Evolutionary conservation across 2,888 invertebrate species (phyloP).

Genomic region (Ochropleura leucogaster): DNA sequence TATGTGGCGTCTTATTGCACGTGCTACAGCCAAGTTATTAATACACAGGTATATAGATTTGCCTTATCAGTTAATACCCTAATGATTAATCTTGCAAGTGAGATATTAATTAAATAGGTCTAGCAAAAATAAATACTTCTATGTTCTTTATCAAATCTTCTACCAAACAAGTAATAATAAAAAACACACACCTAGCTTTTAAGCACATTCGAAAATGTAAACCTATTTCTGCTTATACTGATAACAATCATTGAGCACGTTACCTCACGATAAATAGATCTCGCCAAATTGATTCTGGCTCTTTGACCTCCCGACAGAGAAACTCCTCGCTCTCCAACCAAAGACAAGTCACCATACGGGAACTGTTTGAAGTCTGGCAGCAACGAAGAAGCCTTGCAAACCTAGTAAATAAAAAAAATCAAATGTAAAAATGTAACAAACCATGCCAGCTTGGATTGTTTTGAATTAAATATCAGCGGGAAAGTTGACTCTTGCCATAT

Average conservation of each 20-base stretch:
- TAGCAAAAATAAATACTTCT: slow-evolving; percentile 5
- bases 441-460: slow-evolving; percentile 29
- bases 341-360: slow-evolving; percentile 94
- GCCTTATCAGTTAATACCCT: slow-evolving; percentile 29
- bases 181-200: background rate
- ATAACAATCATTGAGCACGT: slow-evolving; percentile 66
- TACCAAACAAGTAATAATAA: background rate
- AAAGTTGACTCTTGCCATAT: slow-evolving; percentile 48
- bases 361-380: slow-evolving; percentile 93
- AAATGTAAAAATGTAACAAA: slow-evolving; percentile 29
- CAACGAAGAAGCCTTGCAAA: slow-evolving; percentile 92
- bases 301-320: slow-evolving; percentile 96
- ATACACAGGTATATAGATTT: slow-evolving; percentile 12
- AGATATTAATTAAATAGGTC: slow-evolving; percentile 11
- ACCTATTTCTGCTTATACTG: background rate
- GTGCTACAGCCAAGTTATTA: background rate
- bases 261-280: slow-evolving; percentile 94
- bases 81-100: slow-evolving; percentile 16
- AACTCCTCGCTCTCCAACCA: slow-evolving; percentile 95
- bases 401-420: slow-evolving; percentile 74
- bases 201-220: background rate
- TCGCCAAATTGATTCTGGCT: slow-evolving; percentile 95
- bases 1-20: background rate
- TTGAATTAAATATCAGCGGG: slow-evolving; percentile 56
- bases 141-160: background rate